A percentile compares a stretch with the other conserved stretches of the same genome.
Evolutionary conservation across 2,113 vertebrate species (phyloP).

Genomic region (Grammomys surdaster): DNA sequence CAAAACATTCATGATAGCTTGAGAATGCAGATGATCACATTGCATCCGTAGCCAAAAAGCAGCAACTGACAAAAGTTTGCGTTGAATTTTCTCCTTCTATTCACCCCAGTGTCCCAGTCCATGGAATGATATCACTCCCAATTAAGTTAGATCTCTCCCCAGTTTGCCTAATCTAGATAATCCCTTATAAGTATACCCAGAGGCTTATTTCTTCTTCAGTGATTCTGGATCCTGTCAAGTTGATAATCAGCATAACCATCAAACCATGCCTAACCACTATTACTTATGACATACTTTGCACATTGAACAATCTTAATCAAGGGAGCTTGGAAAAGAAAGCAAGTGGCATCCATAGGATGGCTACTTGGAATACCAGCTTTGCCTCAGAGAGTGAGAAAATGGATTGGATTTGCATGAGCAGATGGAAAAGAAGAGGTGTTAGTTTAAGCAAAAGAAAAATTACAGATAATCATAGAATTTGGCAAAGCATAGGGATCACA

Average conservation of each 20-base stretch:
- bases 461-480: slow-evolving; percentile 54
- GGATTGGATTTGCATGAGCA: slow-evolving; percentile 57
- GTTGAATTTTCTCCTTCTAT: not conserved
- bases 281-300: not conserved
- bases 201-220: not conserved
- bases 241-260: not conserved
- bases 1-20: not conserved
- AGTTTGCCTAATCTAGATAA: not conserved
- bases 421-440: slow-evolving; percentile 65
- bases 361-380: slow-evolving; percentile 69
- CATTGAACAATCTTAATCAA: not conserved
- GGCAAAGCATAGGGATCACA: slow-evolving; percentile 25
- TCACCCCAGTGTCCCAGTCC: not conserved
- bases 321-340: slow-evolving; percentile 23
- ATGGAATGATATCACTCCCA: not conserved
- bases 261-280: not conserved
- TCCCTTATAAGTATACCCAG: not conserved
- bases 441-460: slow-evolving; percentile 64
- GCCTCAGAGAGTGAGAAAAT: slow-evolving; percentile 59
- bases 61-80: not conserved
- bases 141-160: not conserved
- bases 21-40: not conserved
- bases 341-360: slow-evolving; percentile 17
- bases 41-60: not conserved
- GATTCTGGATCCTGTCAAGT: not conserved